These are phyloP conservation scores for Anastrepha obliqua DNA, from an alignment of 1,140 invertebrate species.

Conservation along the genomic window DNA sequence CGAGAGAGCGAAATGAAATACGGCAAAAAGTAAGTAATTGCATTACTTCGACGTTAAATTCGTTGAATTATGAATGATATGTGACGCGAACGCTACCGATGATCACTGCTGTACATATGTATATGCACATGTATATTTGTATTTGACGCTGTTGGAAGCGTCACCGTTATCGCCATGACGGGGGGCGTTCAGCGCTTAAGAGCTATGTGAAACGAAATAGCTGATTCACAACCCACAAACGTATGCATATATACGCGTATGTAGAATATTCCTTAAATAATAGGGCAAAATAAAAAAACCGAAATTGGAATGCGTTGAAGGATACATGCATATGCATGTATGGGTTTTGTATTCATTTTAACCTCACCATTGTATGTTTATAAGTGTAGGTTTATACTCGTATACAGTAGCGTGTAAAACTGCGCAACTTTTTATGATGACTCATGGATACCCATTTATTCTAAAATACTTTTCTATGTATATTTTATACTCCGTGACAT, in stretches of 20 bases:
- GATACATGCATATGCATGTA: not conserved
- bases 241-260: not conserved
- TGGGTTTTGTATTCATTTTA: not conserved
- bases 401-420: too few relatives aligned
- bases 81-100: constrained; percentile 5
- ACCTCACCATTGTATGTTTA: not conserved
- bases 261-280: not conserved
- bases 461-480: too few relatives aligned
- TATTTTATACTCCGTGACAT: too few relatives aligned
- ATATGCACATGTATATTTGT: not conserved
- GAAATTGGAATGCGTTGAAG: not conserved
- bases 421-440: too few relatives aligned
- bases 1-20: constrained; percentile 19
- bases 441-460: too few relatives aligned
- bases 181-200: constrained; percentile 1
- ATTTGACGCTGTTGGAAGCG: not conserved
- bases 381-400: not conserved
- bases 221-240: not conserved
- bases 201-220: constrained; percentile 10
- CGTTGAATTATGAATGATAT: constrained; percentile 40
- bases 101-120: not conserved
- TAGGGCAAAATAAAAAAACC: not conserved
- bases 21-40: constrained; percentile 20
- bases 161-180: not conserved
- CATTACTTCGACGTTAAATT: constrained; percentile 33